Percentiles rank a stretch among this genome's conserved stretches.
Evolutionary conservation across 2,888 invertebrate species (phyloP).

Genomic region (Lithophane socia): DNA sequence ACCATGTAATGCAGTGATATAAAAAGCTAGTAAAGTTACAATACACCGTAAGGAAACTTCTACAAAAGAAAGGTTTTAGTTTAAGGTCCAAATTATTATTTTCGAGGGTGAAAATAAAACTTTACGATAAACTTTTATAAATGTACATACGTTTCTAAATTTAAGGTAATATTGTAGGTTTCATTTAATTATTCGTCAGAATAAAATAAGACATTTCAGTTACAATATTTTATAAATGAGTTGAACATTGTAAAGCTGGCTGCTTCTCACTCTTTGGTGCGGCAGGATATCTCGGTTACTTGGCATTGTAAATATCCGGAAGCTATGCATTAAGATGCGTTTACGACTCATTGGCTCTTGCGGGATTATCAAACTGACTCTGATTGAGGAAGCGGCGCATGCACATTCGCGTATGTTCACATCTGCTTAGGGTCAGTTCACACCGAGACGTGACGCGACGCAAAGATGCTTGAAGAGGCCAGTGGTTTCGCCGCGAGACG

Average conservation of each 20-base stretch:
- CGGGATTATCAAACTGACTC: neutral
- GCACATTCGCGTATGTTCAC: neutral
- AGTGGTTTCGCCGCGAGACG: too few relatives aligned
- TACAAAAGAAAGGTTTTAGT: conserved; percentile 10
- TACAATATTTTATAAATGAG: neutral
- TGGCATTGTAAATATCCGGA: neutral
- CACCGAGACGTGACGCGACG: too few relatives aligned
- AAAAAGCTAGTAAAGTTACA: neutral
- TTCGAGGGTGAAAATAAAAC: conserved; percentile 17
- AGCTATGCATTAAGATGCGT: neutral
- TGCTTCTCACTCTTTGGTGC: neutral
- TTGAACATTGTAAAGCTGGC: conserved; percentile 16
- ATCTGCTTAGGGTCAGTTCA: neutral
- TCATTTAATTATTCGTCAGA: conserved; percentile 33
- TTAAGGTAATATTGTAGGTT: conserved; percentile 48
- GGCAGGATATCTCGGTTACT: neutral
- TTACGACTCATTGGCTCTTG: neutral
- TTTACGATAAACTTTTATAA: conserved; percentile 44
- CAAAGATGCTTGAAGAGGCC: too few relatives aligned
- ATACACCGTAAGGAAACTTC: conserved; percentile 1
- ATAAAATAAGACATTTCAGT: conserved; percentile 24
- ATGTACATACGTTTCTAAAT: conserved; percentile 62
- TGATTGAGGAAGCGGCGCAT: neutral
- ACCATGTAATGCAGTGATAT: neutral
- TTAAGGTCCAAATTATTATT: conserved; percentile 32